Conservation (phyloP, 2,888 invertebrate genomes). For the Drosophila colorata region DNA sequence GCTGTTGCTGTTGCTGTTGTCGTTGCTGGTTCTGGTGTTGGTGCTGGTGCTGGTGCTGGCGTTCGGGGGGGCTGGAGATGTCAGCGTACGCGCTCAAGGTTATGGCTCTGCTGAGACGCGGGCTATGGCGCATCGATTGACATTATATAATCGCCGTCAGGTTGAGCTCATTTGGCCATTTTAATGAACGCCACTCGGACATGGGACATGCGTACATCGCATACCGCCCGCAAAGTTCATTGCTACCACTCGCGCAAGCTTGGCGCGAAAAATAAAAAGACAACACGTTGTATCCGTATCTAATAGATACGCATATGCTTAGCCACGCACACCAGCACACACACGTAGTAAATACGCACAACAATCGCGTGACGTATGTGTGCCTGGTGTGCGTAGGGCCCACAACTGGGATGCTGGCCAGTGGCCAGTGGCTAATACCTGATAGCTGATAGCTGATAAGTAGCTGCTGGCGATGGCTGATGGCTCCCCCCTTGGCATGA, state of each 20-base stretch:
- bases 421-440: not conserved
- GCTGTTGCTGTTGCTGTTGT: conserved; percentile 16
- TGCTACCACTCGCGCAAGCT: conserved; percentile 35
- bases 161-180: conserved; percentile 60
- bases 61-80: conserved; percentile 45
- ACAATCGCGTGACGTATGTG: conserved; percentile 10
- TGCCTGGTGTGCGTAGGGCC: conserved; percentile 18
- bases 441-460: not conserved
- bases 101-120: conserved; percentile 39
- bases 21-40: conserved; percentile 20
- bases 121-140: conserved; percentile 67
- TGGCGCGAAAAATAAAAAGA: conserved; percentile 32
- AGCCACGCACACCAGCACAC: conserved; percentile 7
- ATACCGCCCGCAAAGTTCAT: conserved; percentile 55
- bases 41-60: conserved; percentile 6
- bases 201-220: conserved; percentile 25
- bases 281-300: conserved; percentile 54
- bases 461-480: conserved; percentile 4
- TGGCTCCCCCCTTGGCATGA: conserved; percentile 45
- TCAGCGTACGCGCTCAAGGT: conserved; percentile 75
- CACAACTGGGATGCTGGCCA: conserved; percentile 4
- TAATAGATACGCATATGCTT: conserved; percentile 33
- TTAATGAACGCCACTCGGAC: conserved; percentile 36
- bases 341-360: conserved; percentile 47
- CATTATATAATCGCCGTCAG: conserved; percentile 69